Conservation (phyloP, 2,888 invertebrate species). For the Odontothrips loti region DNA sequence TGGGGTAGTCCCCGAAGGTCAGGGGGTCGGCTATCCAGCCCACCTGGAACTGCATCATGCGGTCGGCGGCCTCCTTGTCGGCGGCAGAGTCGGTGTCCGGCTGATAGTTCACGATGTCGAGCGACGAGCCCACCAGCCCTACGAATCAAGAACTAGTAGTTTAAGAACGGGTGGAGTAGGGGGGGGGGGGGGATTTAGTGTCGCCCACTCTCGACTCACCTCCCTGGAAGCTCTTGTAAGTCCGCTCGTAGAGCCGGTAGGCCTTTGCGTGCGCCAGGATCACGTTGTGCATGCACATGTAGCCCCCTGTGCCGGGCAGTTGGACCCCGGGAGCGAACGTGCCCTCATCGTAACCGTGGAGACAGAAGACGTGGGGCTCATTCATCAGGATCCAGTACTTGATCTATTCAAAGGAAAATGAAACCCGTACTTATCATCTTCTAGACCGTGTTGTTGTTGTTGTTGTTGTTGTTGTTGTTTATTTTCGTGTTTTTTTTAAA, state of each 20-base stretch:
- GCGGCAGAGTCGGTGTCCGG: not conserved
- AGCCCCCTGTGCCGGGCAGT: slow-evolving; percentile 39
- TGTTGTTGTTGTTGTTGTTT: not conserved
- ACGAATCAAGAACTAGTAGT: too few relatives aligned
- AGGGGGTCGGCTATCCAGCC: slow-evolving; percentile 38
- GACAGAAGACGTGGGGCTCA: slow-evolving; percentile 43
- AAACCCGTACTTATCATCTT: not conserved
- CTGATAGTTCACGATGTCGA: not conserved
- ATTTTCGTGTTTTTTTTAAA: not conserved
- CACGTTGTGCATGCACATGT: slow-evolving; percentile 45
- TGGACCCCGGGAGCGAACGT: slow-evolving; percentile 36
- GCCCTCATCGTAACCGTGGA: slow-evolving; percentile 35
- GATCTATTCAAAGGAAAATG: slow-evolving; percentile 32
- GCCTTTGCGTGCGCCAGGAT: slow-evolving; percentile 47
- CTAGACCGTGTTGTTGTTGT: too few relatives aligned
- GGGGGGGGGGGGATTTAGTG: too few relatives aligned
- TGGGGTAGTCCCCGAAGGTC: slow-evolving; percentile 38
- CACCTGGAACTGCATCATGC: not conserved
- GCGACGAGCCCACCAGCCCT: slow-evolving; percentile 31
- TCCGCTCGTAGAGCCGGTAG: slow-evolving; percentile 43
- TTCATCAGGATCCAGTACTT: slow-evolving; percentile 48
- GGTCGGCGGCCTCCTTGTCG: slow-evolving; percentile 30
- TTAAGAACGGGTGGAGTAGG: too few relatives aligned
- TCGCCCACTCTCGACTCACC: too few relatives aligned
- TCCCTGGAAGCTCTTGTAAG: slow-evolving; percentile 38